Evolutionary conservation across 2,113 vertebrate genomes (phyloP), one percentile per base, ranked within the genome.

Genomic region (Neopipo cinnamomea): DNA sequence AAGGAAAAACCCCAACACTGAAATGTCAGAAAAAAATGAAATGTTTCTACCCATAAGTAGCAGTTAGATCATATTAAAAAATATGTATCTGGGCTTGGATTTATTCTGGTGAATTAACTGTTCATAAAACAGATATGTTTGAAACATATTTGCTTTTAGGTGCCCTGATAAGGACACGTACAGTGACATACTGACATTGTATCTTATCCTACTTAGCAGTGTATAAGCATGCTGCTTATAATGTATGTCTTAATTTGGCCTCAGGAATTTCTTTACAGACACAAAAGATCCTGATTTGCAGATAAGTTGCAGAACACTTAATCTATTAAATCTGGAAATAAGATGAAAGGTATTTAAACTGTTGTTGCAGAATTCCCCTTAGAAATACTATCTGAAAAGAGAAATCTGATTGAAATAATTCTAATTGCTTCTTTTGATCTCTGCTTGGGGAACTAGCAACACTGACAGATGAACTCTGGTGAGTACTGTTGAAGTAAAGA

Each of bases 261-360:
- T 4, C 70, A 53, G 44, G 46, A 91, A 67, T 79, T 85, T 72
- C 24, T 83, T 41, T 74, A 46, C 14, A 77, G 80, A n/a, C 50
- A 41, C 18, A 58, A 58, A 86, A 70, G 49, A 72, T 86, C n/a
- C 37, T 53, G 46, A 77, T 89, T 84, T 89, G 62, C 46, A 87
- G 80, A 87, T 86, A 96, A 94, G 23, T 53, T 89, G 59, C 47
- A 73, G 59, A 95, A 71, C 53, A 47, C 17, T 87, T 88, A 89
- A 89, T 95, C 85, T 92, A 91, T 95, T 87, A 88, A 95, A 93
- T 79, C 87, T 89, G 37, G 71, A 93, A 92, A 76, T 47, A 74
- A 88, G 85, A 91, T 89, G 92, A 94, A 97, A 96, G 46, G 25
- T 91, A 88, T 94, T 90, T 91, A 93, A 95, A 92, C 3, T 70